Evolutionary conservation across 2,797 vertebrate species (phyloP), one percentile per base, ranked within the genome.

Genomic region (Chiloscyllium punctatum): DNA sequence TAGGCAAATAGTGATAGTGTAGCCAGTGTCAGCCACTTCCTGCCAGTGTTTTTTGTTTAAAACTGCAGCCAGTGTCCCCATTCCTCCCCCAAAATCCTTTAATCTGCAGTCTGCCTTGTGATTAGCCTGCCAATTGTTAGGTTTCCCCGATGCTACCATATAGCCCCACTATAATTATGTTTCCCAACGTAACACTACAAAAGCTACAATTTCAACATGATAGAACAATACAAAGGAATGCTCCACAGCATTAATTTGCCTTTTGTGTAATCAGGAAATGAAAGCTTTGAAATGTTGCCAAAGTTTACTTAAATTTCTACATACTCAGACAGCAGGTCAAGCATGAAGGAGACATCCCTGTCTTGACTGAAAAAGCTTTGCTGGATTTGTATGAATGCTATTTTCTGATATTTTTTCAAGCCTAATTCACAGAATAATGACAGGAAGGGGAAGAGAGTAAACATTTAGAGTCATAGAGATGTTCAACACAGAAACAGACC

Each of bases 271-370:
- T 48, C 94, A 95, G 94, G 94, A 95, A 95, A 95, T 77, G 3
- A 74, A 77, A 48, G 94, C 94, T 74, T 72, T 71, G n/a, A 51
- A 95, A 77, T 23, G 15, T 77, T 33, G 53, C 68, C 94, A 95
- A 95, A 77, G 94, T 95, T 95, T 95, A 95, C 72, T 94, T 74
- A 72, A 48, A 94, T 77, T 74, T 95, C 48, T 95, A 16, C 27
- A 95, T 77, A 48, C 30, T 77, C 48, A 95, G 53, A 53, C 42
- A 95, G 30, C 71, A 95, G 5, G 48, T n/a, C 71, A 95, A 77
- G 42, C 94, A 77, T 95, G 71, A 94, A 94, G 37, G 48, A 72
- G 51, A 74, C 48, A 77, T 9, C 71, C 0, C 94, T 95, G 94
- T 74, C 68, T 77, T 71, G 16, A 57, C 71, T 72, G 51, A 77